Evolutionary conservation across 2,888 invertebrate species (phyloP).

Genomic region (Ischnura elegans): DNA sequence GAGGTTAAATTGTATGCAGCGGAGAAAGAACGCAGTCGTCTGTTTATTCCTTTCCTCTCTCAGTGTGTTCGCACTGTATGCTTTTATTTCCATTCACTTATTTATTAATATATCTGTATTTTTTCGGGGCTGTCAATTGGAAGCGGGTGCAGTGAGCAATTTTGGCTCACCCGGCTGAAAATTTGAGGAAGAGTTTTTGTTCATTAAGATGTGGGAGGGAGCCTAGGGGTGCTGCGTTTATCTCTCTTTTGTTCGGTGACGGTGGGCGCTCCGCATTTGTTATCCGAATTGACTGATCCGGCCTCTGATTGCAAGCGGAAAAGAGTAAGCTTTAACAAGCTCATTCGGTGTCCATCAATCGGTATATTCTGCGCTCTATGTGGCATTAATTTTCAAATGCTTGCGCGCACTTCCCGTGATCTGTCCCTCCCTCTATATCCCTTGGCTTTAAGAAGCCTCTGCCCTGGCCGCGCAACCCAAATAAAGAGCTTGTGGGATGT

Average conservation of each 20-base stretch:
- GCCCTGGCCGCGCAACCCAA: too few species aligned
- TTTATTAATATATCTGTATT: neutral
- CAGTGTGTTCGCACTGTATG: neutral
- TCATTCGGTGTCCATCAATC: neutral
- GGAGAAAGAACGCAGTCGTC: neutral
- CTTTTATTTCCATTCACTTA: neutral
- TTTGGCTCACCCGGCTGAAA: neutral
- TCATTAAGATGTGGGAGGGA: neutral
- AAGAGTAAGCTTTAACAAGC: neutral
- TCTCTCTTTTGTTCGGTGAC: neutral
- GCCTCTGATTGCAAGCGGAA: neutral
- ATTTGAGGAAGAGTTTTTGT: neutral
- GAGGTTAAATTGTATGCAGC: conserved; percentile 21
- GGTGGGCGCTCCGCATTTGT: neutral
- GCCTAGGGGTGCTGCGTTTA: neutral
- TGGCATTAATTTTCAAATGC: neutral
- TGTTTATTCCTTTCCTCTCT: too few species aligned
- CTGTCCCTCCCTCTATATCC: neutral
- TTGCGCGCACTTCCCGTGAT: neutral
- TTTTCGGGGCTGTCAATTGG: neutral
- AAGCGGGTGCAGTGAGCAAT: neutral
- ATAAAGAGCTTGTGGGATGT: too few species aligned
- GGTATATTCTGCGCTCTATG: neutral
- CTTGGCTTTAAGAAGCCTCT: neutral
- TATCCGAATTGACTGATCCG: neutral